These are phyloP conservation scores for Uria lomvia DNA, from an alignment of 2,113 vertebrate species.

Conservation along the genomic window DNA sequence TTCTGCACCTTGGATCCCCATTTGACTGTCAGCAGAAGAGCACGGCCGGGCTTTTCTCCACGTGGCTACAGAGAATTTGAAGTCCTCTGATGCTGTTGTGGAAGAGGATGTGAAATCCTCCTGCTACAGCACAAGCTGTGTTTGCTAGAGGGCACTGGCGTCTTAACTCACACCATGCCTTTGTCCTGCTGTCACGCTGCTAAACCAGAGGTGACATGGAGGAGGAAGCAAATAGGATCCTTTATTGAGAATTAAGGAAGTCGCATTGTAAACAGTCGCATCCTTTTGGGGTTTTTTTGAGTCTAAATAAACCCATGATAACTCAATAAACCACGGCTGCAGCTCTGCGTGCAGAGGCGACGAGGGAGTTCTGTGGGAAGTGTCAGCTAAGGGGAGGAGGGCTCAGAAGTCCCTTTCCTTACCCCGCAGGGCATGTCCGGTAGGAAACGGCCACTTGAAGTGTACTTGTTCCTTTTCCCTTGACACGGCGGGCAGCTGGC, in stretches of 20 bases:
- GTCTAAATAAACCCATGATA: neutral
- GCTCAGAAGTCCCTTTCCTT: neutral
- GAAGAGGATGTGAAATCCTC: neutral
- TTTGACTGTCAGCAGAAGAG: neutral
- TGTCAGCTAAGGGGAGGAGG: neutral
- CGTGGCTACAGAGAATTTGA: neutral
- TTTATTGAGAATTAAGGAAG: slow-evolving; percentile 51
- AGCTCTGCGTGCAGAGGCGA: neutral
- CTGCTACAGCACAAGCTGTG: neutral
- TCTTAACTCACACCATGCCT: neutral
- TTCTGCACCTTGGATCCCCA: neutral
- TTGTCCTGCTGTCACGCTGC: neutral
- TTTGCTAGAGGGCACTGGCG: slow-evolving; percentile 3
- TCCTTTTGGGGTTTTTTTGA: neutral
- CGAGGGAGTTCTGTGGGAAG: neutral
- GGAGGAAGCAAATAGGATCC: slow-evolving; percentile 39
- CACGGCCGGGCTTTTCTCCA: neutral
- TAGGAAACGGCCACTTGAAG: slow-evolving; percentile 31
- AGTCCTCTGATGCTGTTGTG: neutral
- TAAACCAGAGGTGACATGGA: neutral
- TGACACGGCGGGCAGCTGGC: neutral
- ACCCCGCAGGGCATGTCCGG: neutral
- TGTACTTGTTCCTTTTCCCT: neutral
- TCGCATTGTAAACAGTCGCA: neutral
- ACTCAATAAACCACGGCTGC: neutral